phyloP scores from a whole-genome alignment of 2,113 vertebrate species.

The Xenopus laevis region DNA sequence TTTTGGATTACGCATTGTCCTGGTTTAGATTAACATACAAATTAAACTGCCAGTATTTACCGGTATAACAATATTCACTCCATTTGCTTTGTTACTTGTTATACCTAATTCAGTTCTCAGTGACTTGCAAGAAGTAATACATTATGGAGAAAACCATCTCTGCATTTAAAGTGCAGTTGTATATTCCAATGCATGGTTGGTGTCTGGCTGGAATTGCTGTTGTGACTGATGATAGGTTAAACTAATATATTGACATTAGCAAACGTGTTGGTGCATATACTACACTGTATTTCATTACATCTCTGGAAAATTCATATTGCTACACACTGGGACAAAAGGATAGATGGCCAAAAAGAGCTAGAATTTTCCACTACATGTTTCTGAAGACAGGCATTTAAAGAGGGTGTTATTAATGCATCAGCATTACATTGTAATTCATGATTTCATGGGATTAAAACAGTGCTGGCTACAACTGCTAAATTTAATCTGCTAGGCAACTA shows the following conservation, averaged over 20 bases:
- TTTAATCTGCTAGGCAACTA: conserved; percentile 30
- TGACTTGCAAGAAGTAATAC: no score
- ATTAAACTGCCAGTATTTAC: conserved; percentile 26
- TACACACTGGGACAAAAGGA: conserved; percentile 40
- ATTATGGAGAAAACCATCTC: no score
- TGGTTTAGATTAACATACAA: conserved; percentile 40
- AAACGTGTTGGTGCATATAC: conserved; percentile 41
- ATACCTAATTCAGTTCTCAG: no score
- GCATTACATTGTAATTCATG: no score
- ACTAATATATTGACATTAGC: conserved; percentile 40
- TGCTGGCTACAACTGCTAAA: no score
- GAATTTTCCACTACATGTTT: conserved; percentile 57
- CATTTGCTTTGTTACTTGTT: background rate
- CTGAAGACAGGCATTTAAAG: conserved; percentile 49
- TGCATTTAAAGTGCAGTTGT: background rate
- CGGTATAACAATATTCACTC: conserved; percentile 11
- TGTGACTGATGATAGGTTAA: conserved; percentile 30
- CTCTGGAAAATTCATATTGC: conserved; percentile 50
- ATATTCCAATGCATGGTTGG: background rate
- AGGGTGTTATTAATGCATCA: no score
- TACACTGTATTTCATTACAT: conserved; percentile 45
- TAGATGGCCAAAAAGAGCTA: conserved; percentile 58
- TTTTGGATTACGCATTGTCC: conserved; percentile 25
- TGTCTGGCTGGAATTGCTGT: conserved; percentile 3
- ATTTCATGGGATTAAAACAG: no score